phyloP scores from a whole-genome alignment of 2,113 vertebrate species.

The Ctenomys sociabilis region DNA sequence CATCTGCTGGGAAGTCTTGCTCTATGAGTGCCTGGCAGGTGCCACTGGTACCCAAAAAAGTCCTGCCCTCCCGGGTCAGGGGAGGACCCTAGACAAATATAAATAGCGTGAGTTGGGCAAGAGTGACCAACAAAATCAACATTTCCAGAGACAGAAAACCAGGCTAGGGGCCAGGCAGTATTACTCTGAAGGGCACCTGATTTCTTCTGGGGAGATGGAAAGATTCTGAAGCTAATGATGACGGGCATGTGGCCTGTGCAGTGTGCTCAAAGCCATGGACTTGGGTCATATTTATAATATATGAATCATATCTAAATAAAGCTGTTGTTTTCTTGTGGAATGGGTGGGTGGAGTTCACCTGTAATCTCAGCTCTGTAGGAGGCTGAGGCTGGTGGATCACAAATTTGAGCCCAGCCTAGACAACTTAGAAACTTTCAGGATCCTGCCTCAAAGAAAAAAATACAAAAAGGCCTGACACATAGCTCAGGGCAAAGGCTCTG shows the following conservation, averaged over 20 bases:
- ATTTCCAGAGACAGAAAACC: background rate
- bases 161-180: background rate
- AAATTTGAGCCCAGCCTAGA: background rate
- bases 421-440: background rate
- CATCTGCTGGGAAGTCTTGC: background rate
- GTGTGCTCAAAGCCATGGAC: background rate
- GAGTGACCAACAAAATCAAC: conserved; percentile 1
- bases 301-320: background rate
- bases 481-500: background rate
- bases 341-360: background rate
- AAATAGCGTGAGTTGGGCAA: background rate
- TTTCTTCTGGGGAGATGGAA: background rate
- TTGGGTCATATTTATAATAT: background rate
- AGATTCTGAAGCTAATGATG: background rate
- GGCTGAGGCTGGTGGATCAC: background rate
- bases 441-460: background rate
- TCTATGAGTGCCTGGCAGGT: background rate
- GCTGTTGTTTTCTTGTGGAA: background rate
- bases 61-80: background rate
- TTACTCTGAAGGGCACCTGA: background rate
- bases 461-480: background rate
- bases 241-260: background rate
- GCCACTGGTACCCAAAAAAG: background rate
- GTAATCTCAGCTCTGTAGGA: background rate
- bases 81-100: background rate